phyloP scores from a whole-genome alignment of 2,113 vertebrate genomes.

The Laticauda colubrina region DNA sequence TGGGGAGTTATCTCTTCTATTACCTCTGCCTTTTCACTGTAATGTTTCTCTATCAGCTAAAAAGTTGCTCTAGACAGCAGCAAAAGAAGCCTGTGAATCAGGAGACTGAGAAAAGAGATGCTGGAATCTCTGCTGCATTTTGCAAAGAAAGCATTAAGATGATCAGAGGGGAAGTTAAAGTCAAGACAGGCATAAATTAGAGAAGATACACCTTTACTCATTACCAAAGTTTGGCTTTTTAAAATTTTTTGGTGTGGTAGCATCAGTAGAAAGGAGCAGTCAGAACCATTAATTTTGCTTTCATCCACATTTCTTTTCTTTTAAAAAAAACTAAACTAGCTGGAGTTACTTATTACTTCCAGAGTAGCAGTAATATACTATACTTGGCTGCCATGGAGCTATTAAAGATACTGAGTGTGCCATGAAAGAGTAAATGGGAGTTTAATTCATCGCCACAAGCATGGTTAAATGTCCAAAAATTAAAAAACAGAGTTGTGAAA shows the following conservation, averaged over 20 bases:
- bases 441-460: background rate
- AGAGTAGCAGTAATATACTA: background rate
- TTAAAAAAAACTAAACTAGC: background rate
- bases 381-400: background rate
- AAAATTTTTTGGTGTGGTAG: no score
- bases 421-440: background rate
- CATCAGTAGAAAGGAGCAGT: background rate
- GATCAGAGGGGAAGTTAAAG: background rate
- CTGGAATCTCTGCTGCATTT: background rate
- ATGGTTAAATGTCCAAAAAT: background rate
- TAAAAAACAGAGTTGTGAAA: background rate
- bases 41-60: conserved; percentile 14
- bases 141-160: background rate
- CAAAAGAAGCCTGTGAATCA: background rate
- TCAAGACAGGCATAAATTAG: background rate
- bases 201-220: background rate
- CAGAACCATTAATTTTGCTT: background rate
- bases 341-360: background rate
- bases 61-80: background rate
- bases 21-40: background rate
- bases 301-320: background rate
- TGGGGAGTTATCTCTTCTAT: background rate
- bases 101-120: background rate
- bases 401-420: background rate
- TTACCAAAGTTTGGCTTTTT: background rate